These are phyloP conservation scores for Picathartes gymnocephalus DNA, from an alignment of 2,113 vertebrate genomes.

Conservation along the genomic window DNA sequence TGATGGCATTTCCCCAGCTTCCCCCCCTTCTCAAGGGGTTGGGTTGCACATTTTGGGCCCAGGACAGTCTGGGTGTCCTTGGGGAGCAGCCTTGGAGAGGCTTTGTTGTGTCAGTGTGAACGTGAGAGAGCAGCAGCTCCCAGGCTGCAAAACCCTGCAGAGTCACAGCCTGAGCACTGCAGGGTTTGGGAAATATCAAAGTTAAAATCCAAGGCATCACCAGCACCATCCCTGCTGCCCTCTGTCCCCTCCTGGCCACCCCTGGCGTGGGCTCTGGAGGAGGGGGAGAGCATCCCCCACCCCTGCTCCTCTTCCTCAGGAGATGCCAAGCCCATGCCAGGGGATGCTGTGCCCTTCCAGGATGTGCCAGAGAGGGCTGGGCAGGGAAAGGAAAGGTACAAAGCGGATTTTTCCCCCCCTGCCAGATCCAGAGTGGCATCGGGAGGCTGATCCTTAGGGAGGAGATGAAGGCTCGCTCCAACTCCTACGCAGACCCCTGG, in stretches of 20 bases:
- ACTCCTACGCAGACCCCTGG: conserved; percentile 96
- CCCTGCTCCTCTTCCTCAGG: neutral
- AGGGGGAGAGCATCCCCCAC: neutral
- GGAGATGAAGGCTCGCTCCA: conserved; percentile 97
- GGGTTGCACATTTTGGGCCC: too few relatives aligned
- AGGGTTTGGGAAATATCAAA: too few relatives aligned
- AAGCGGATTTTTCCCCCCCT: neutral
- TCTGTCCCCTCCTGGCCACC: neutral
- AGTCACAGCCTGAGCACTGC: too few relatives aligned
- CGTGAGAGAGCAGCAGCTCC: too few relatives aligned
- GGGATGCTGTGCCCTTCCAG: accelerated
- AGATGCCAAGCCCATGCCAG: accelerated
- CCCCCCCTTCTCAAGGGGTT: too few relatives aligned
- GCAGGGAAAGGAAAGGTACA: neutral
- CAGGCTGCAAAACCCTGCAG: too few relatives aligned
- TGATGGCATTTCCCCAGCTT: too few relatives aligned
- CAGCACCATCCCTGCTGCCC: neutral
- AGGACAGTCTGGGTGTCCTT: too few relatives aligned
- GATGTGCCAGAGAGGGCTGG: neutral
- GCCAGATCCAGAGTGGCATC: conserved; percentile 93
- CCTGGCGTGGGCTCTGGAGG: neutral
- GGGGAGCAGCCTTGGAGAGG: too few relatives aligned
- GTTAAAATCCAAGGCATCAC: too few relatives aligned
- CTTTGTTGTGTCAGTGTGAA: too few relatives aligned
- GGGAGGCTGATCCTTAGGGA: conserved; percentile 97